Evolutionary conservation across 2,888 invertebrate species (phyloP), one percentile per base, ranked within the genome.

Genomic region (Platycnemis pennipes): DNA sequence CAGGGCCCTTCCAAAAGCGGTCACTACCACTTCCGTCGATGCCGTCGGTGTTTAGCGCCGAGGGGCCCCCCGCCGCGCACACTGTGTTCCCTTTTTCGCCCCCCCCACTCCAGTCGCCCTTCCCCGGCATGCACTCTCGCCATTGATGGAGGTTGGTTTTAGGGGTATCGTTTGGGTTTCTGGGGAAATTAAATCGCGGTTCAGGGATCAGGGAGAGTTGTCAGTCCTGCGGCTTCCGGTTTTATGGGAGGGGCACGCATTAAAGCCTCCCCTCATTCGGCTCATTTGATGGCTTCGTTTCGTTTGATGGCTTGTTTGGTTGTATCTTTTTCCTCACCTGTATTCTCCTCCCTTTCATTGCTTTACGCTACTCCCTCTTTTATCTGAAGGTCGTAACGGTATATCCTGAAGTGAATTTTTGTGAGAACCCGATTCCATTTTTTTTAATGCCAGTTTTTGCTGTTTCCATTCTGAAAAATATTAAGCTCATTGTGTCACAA

Each of bases 101-200:
- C 53, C 16, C 16, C 44, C n/a, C 31, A 77, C 26, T 26, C 87
- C 87, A 5, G 26, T 26, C 87, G 7, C 26, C 45, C 56, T 16
- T 44, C 63, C 42, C 37, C 37, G 49, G 42, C 56, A 26, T 46
- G 49, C 46, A 16, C 26, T 11, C 49, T 44, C 22, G 91, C 42
- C 42, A 63, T 56, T 44, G 37, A 87, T 44, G n/a, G 87, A 46
- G 87, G 26, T 63, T 7, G 63, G 91, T 56, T 77, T 77, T 77
- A 77, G 77, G 77, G 42, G 91, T 91, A 91, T 91, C 91, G 91
- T 91, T 91, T 91, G 91, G 91, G 91, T 91, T 91, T 91, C 42
- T 31, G 91, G 91, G 88, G 91, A 91, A 91, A 91, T 91, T 91
- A 91, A 91, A 91, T 91, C 91, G 42, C 63, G 91, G 91, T 63